Percentiles rank a stretch among this genome's conserved stretches.
Evolutionary conservation across 1,140 invertebrate genomes (phyloP).

Genomic region (Bombus affinis): DNA sequence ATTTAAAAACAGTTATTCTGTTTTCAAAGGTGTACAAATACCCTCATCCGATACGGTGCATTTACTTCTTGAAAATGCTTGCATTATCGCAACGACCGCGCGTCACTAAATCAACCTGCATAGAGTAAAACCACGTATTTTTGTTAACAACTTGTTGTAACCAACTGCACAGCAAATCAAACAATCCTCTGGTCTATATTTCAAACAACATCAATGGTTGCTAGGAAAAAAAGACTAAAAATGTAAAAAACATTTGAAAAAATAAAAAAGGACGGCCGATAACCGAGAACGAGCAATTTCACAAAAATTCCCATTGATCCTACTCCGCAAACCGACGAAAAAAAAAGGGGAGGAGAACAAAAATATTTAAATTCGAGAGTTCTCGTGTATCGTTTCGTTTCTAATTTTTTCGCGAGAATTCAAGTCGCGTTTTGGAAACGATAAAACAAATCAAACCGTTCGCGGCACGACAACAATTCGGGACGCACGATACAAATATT

Average conservation of each 20-base stretch:
- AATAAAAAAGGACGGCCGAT: not conserved
- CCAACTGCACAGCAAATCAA: not conserved
- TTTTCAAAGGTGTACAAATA: too few species aligned
- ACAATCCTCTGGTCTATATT: not conserved
- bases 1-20: too few species aligned
- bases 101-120: not conserved
- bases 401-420: constrained; percentile 14
- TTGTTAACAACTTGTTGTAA: not conserved
- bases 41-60: too few species aligned
- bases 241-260: not conserved
- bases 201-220: not conserved
- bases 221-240: not conserved
- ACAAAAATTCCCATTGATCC: not conserved
- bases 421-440: not conserved
- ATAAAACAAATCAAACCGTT: constrained; percentile 15
- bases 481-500: not conserved
- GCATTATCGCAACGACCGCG: not conserved
- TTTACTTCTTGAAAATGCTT: not conserved
- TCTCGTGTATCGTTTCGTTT: not conserved
- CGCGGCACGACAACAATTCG: not conserved
- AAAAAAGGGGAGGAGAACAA: not conserved
- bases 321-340: not conserved
- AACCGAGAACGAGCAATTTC: not conserved
- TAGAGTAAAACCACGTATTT: not conserved
- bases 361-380: not conserved